These are phyloP conservation scores for Pelvicachromis taeniatus DNA, from an alignment of 2,113 vertebrate genomes.

Conservation along the genomic window DNA sequence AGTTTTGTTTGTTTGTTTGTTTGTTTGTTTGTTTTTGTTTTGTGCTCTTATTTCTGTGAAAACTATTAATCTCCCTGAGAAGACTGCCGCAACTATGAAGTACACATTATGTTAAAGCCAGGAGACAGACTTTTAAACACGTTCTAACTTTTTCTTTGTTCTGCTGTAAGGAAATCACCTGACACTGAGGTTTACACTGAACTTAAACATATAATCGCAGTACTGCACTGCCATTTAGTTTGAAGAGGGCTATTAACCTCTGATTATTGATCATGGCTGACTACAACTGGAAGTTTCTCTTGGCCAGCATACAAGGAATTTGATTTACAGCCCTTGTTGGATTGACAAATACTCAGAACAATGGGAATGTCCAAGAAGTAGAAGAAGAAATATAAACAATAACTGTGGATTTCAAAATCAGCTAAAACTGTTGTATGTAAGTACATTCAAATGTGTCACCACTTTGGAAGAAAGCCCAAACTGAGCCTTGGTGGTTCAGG, in stretches of 20 bases:
- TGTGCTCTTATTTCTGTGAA: fast-evolving
- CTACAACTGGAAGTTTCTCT: neutral
- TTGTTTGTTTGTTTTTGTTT: neutral
- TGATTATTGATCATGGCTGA: neutral
- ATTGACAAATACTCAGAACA: neutral
- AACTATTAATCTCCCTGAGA: neutral
- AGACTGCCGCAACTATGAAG: neutral
- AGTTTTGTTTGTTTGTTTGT: neutral
- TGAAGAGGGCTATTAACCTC: neutral
- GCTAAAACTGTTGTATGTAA: neutral
- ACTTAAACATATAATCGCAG: neutral
- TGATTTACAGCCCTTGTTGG: fast-evolving
- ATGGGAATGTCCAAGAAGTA: neutral
- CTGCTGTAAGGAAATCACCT: neutral
- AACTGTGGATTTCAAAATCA: neutral
- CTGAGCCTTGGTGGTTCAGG: neutral
- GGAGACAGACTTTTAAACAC: neutral
- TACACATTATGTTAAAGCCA: neutral
- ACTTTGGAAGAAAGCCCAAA: neutral
- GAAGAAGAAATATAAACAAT: neutral
- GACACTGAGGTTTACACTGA: neutral
- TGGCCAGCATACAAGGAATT: neutral
- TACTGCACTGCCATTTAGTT: neutral
- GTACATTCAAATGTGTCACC: neutral
- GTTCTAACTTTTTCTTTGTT: neutral